Conservation (phyloP, 1,140 invertebrate genomes). For the Drosophila tropicalis region DNA sequence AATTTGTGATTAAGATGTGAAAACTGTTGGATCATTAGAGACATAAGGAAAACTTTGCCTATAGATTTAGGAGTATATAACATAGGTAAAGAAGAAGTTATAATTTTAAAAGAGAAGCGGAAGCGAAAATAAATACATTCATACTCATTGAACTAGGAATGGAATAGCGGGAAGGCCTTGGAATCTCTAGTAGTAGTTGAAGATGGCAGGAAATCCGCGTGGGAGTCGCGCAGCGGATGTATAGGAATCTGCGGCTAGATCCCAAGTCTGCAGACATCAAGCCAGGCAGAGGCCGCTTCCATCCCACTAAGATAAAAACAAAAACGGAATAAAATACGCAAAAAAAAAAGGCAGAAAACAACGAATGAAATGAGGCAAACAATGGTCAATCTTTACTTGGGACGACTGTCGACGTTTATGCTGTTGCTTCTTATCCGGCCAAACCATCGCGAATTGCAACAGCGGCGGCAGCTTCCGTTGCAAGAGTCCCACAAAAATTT, state of each 20-base stretch:
- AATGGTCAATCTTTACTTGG: constrained; percentile 7
- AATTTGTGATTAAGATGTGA: too few species aligned
- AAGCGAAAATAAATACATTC: constrained; percentile 1
- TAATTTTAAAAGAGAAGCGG: constrained; percentile 45
- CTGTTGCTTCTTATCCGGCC: constrained; percentile 42
- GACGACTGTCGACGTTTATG: constrained; percentile 7
- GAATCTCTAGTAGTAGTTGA: constrained; percentile 3
- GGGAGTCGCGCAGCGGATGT: constrained; percentile 54
- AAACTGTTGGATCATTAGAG: too few species aligned
- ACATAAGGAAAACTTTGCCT: too few species aligned
- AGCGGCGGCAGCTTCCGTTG: constrained; percentile 63
- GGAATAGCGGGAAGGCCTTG: neutral
- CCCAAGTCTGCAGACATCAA: neutral
- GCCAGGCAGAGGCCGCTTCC: neutral
- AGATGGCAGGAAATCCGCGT: constrained; percentile 60
- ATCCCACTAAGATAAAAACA: constrained; percentile 6
- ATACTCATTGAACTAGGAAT: constrained; percentile 71
- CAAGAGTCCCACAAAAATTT: constrained; percentile 23
- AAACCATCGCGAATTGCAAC: constrained; percentile 47
- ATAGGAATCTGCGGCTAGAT: neutral
- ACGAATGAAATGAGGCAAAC: constrained; percentile 5
- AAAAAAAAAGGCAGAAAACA: neutral
- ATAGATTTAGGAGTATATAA: too few species aligned
- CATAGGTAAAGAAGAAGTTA: neutral
- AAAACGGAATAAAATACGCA: neutral